Evolutionary conservation across 2,888 invertebrate species (phyloP), one percentile per base, ranked within the genome.

Genomic region (Drosophila nr. perissopoda): DNA sequence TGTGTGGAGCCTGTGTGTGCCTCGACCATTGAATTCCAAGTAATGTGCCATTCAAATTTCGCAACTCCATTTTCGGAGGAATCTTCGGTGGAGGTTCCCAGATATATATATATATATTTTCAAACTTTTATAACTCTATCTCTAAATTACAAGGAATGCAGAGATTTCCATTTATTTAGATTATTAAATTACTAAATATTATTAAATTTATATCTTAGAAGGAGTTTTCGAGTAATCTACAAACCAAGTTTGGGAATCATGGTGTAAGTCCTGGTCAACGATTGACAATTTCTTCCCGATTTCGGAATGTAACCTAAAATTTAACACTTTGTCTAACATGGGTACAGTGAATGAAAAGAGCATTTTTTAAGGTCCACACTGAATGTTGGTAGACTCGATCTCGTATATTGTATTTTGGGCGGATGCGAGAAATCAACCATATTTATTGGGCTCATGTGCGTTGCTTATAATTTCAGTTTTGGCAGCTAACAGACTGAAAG

Each of bases 361-460:
- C 7, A 21, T 21, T 16, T 46, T 42, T 33, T 10, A 31, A 34
- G 25, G 68, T 10, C 0, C 52, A 40, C 33, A 51, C 21, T 16
- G 16, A 48, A 10, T 67, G 46, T 27, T 63, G 31, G 40, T 27
- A 53, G 27, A 31, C 27, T 29, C 4, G 36, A 46, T 6, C 34
- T 51, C 7, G 38, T 49, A 13, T 29, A 13, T 59, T 27, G 38
- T 34, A 56, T 68, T 65, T 64, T 74, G 89, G 81, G 74, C 64
- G 63, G 61, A 60, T 86, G 87, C 89, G 87, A 83, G 76, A 71
- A 71, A 91, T 92, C 88, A 90, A 90, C 83, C 81, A 81, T 90
- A 92, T 92, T 92, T 92, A 92, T 92, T 91, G 91, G 89, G 81
- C 83, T 91, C 85, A 91, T 92, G 89, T 90, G 91, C 89, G 91